Evolutionary conservation across 2,888 invertebrate species (phyloP).

Genomic region (Eumacrocentrus americanus): DNA sequence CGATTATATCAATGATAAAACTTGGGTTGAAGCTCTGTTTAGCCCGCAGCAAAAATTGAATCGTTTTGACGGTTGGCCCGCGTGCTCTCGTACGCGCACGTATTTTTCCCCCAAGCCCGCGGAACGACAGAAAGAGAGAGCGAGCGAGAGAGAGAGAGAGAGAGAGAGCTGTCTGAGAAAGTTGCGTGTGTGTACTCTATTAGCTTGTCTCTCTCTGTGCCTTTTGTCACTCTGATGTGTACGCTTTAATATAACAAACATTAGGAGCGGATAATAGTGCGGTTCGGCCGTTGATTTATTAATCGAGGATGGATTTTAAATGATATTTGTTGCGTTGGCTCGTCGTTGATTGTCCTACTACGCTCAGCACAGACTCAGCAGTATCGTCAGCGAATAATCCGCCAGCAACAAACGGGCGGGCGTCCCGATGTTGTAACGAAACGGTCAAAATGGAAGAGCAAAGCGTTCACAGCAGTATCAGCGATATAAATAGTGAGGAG

Average conservation of each 20-base stretch:
- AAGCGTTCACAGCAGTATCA: slow-evolving; percentile 60
- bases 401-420: slow-evolving; percentile 27
- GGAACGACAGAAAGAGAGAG: too few relatives aligned
- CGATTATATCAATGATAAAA: too few relatives aligned
- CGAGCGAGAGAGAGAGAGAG: too few relatives aligned
- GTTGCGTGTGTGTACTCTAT: too few relatives aligned
- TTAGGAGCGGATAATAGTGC: too few relatives aligned
- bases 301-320: slow-evolving; percentile 47
- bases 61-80: too few relatives aligned
- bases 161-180: too few relatives aligned
- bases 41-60: too few relatives aligned
- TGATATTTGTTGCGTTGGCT: slow-evolving; percentile 40
- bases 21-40: too few relatives aligned
- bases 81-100: too few relatives aligned
- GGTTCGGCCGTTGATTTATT: slow-evolving; percentile 13
- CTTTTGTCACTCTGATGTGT: slow-evolving; percentile 14
- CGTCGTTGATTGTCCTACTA: slow-evolving; percentile 28
- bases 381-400: slow-evolving; percentile 8
- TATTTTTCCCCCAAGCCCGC: too few relatives aligned
- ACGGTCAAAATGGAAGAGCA: slow-evolving; percentile 61
- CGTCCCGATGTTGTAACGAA: slow-evolving; percentile 53
- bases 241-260: slow-evolving; percentile 1
- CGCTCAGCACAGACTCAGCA: slow-evolving; percentile 20
- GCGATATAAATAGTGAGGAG: slow-evolving; percentile 62
- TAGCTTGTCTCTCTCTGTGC: neutral